Base-by-base conservation (phyloP, 1,140 invertebrate genomes). In the Scaptodrosophila lebanonensis region DNA sequence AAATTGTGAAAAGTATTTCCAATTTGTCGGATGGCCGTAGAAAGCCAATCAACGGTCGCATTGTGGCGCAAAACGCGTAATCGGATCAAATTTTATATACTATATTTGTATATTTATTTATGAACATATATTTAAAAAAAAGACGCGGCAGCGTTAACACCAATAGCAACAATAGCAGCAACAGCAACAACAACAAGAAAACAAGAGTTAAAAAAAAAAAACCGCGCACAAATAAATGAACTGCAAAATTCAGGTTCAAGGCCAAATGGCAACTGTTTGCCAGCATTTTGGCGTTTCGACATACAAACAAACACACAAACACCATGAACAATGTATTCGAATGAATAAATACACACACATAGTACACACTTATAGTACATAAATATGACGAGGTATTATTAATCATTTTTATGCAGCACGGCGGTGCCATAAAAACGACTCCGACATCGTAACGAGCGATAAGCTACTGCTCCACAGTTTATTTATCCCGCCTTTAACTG, bases 181-280 rank as follows among this genome's bases (percentile, higher is more conserved):
- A 42, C 49, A 49, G 50, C 47, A 29, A 30, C 38, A 48, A 64
- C 33, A 60, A 62, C 32, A 15, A 29, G 30, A 59, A 59, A 18
- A 44, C 59, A 60, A 67, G 53, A 38, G 63, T 27, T 44, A 11
- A 59, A 36, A n/a, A 50, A 64, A 50, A 36, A 56, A 68, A 35
- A 70, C 47, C 30, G 58, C 56, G n/a, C n/a, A n/a, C 5, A 33
- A 4, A 33, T n/a, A 52, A 63, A 60, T 67, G 65, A 70, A 79
- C 69, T 70, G 67, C 66, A 35, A 82, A 79, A 53, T 75, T 82
- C 69, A 79, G 69, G 75, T 79, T 79, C 75, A 79, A 79, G 75
- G 75, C 65, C 61, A 73, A 62, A 57, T 64, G 61, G 56, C 62
- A 66, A 69, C 51, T 68, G 62, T 69, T 68, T 68, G 65, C 50